phyloP scores from a whole-genome alignment of 2,113 vertebrate genomes.

The Rhea pennata region DNA sequence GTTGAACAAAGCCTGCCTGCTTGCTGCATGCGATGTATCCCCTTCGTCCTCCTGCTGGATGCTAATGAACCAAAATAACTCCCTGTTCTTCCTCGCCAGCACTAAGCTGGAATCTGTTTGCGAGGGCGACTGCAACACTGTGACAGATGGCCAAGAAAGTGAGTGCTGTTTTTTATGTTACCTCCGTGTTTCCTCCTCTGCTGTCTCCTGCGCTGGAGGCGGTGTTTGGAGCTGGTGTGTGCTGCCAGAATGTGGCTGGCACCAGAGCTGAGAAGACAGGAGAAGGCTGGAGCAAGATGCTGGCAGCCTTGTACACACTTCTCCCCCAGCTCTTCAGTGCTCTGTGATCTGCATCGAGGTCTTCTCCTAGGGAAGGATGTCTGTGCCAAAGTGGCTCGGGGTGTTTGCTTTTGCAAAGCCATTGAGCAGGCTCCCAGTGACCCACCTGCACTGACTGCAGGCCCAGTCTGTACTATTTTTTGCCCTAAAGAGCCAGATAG shows the following conservation, averaged over 20 bases:
- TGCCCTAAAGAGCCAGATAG: not conserved
- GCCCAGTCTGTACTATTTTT: not conserved
- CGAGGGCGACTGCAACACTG: not conserved
- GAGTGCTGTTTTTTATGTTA: constrained; percentile 48
- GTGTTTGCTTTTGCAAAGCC: not conserved
- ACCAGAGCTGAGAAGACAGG: not conserved
- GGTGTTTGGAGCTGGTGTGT: not conserved
- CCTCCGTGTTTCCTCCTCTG: constrained; percentile 41
- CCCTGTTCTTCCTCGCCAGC: not conserved
- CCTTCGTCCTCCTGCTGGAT: not conserved
- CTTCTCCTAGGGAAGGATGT: not conserved
- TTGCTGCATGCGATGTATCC: accelerated
- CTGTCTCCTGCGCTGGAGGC: constrained; percentile 25
- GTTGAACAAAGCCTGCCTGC: accelerated
- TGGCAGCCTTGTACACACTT: not conserved
- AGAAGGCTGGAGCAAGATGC: not conserved
- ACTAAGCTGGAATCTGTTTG: not conserved
- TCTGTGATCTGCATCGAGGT: not conserved
- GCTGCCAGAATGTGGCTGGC: not conserved
- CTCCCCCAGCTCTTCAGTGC: not conserved
- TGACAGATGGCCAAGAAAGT: constrained; percentile 64
- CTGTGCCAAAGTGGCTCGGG: not conserved
- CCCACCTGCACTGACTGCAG: not conserved
- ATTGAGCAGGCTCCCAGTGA: not conserved
- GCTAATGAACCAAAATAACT: constrained; percentile 15